Evolutionary conservation across 2,797 vertebrate species (phyloP), one percentile per base, ranked within the genome.

Genomic region (Notolabrus celidotus): DNA sequence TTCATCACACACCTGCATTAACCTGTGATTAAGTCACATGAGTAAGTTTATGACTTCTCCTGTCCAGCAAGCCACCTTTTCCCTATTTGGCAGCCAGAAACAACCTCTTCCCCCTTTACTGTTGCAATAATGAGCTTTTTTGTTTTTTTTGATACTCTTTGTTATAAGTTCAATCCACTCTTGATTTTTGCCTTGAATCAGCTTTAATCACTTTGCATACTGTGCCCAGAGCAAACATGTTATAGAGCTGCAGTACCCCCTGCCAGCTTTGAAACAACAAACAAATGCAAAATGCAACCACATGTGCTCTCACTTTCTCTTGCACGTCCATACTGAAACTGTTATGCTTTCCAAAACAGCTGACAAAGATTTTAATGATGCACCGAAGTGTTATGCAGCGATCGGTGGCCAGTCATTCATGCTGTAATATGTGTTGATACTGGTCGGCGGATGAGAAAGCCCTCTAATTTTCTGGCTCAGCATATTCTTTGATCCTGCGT

Each of bases 241-340:
- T 64, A n/a, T n/a, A 49, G 38, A 42, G 42, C 56, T 61, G 52
- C 71, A 75, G 70, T 4, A 57, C 54, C 56, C 62, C 80, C 79
- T 72, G 68, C 74, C 45, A 69, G 65, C 34, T 58, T 34, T 85
- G 52, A 77, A 80, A 73, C 63, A 79, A 75, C 76, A 86, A 86
- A 77, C 64, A 71, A 62, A 77, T 50, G 34, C 56, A 72, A 58
- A 62, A 74, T 58, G 22, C 5, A 4, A 41, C 59, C 50, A 25
- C 41, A 23, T 23, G 29, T 34, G n/a, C 55, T 12, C 54, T 63
- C 60, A 16, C 52, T 64, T 33, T 73, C 25, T 46, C 42, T 25
- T 41, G 57, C 17, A 19, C 45, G 47, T 22, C n/a, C 55, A 36
- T 57, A 34, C 43, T 12, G 23, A 47, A 22, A 8, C 29, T 54